Conservation (phyloP, 1,140 invertebrate genomes). For the Physella acuta region DNA sequence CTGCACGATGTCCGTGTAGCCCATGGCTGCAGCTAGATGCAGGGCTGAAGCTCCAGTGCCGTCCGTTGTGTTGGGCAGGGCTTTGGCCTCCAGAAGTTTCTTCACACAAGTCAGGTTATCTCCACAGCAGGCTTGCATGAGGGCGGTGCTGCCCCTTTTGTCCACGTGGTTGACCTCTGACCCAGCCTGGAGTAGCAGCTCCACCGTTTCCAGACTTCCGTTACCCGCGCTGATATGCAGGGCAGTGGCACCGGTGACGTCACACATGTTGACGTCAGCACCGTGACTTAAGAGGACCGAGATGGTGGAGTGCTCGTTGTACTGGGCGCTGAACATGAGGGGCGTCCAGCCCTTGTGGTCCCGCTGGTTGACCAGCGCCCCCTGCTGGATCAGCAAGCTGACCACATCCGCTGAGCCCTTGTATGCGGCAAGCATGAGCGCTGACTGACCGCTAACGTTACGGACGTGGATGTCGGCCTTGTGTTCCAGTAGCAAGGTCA, state of each 20-base stretch:
- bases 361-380: slow-evolving; percentile 82
- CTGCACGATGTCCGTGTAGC: slow-evolving; percentile 72
- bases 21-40: slow-evolving; percentile 60
- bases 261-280: neutral
- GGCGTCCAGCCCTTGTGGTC: slow-evolving; percentile 25
- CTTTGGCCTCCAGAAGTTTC: slow-evolving; percentile 8
- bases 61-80: neutral
- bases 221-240: slow-evolving; percentile 12
- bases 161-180: slow-evolving; percentile 39
- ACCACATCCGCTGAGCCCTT: slow-evolving; percentile 70
- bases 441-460: slow-evolving; percentile 17
- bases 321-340: slow-evolving; percentile 23
- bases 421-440: slow-evolving; percentile 21
- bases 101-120: slow-evolving; percentile 15
- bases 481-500: slow-evolving; percentile 16
- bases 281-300: neutral
- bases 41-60: slow-evolving; percentile 35
- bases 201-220: slow-evolving; percentile 41
- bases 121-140: slow-evolving; percentile 13
- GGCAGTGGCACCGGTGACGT: slow-evolving; percentile 9
- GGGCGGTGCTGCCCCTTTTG: slow-evolving; percentile 31
- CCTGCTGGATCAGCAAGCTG: slow-evolving; percentile 76
- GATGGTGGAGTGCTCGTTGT: slow-evolving; percentile 6
- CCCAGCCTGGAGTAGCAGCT: slow-evolving; percentile 36
- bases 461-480: slow-evolving; percentile 11